phyloP scores from a whole-genome alignment of 2,888 invertebrate species.

The Melieria omissa region DNA sequence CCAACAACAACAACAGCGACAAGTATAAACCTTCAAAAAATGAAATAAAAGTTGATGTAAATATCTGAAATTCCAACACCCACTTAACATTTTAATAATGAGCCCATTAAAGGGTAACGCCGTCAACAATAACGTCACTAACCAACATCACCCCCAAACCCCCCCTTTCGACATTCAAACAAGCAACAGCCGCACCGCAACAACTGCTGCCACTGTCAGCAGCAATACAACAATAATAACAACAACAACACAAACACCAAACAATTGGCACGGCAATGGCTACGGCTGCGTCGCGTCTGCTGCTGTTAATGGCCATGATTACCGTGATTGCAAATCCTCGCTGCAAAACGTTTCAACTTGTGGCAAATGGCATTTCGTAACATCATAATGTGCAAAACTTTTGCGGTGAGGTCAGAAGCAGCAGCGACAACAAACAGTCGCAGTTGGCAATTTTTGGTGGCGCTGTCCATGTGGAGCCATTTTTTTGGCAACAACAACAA shows the following conservation, averaged over 20 bases:
- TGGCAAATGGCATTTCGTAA: slow-evolving; percentile 40
- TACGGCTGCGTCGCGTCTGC: slow-evolving; percentile 9
- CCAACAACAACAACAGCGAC: background rate
- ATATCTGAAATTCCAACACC: slow-evolving; percentile 19
- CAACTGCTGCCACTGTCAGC: too few species aligned
- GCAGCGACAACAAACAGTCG: slow-evolving; percentile 1
- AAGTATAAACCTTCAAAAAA: background rate
- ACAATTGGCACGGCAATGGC: background rate
- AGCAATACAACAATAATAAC: background rate
- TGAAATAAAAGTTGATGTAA: slow-evolving; percentile 5
- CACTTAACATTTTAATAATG: slow-evolving; percentile 32
- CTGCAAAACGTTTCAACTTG: slow-evolving; percentile 39
- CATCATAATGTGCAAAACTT: slow-evolving; percentile 41
- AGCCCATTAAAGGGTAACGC: slow-evolving; percentile 19
- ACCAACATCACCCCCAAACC: background rate
- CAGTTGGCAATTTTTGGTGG: background rate
- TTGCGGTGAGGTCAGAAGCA: slow-evolving; percentile 36
- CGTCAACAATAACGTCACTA: background rate
- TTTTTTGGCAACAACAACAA: background rate
- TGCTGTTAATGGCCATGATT: slow-evolving; percentile 40
- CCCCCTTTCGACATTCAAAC: background rate
- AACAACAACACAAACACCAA: too few species aligned
- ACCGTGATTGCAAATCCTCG: slow-evolving; percentile 40
- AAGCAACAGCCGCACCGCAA: too few species aligned
- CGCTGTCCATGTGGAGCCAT: background rate